These are phyloP conservation scores for Gibbula magus DNA, from an alignment of 2,888 invertebrate species.

Conservation along the genomic window DNA sequence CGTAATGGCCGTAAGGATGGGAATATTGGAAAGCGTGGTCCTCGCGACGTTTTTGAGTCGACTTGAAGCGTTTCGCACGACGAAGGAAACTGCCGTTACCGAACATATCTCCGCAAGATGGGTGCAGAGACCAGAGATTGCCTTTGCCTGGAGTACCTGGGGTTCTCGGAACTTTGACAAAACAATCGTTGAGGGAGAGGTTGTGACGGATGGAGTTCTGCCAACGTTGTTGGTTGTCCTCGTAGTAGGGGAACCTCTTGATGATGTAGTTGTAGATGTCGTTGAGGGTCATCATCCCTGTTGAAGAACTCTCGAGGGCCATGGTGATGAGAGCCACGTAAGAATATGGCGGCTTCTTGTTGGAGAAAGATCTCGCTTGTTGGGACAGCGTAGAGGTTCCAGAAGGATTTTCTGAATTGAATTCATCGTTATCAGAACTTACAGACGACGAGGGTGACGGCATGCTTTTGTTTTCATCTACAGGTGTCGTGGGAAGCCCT, in stretches of 20 bases:
- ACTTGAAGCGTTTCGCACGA: constrained; percentile 72
- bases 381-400: constrained; percentile 68
- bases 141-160: constrained; percentile 74
- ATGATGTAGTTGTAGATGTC: constrained; percentile 93
- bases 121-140: constrained; percentile 75
- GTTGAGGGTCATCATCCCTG: constrained; percentile 93
- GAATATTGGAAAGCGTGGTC: constrained; percentile 57
- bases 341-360: constrained; percentile 99
- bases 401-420: constrained; percentile 36
- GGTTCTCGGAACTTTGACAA: constrained; percentile 86
- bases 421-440: constrained; percentile 33
- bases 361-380: constrained; percentile 76
- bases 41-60: constrained; percentile 45
- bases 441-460: background rate
- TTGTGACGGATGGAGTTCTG: constrained; percentile 85
- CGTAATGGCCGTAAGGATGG: constrained; percentile 63
- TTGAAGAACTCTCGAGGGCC: constrained; percentile 99
- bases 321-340: constrained; percentile 99
- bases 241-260: constrained; percentile 90
- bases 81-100: constrained; percentile 74
- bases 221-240: constrained; percentile 86
- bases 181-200: constrained; percentile 96
- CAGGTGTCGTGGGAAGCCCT: too few species aligned
- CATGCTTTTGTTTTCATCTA: background rate
- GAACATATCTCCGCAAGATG: constrained; percentile 74